Evolutionary conservation across 1,140 invertebrate species (phyloP), one percentile per base, ranked within the genome.

Genomic region (Anthonomus grandis): DNA sequence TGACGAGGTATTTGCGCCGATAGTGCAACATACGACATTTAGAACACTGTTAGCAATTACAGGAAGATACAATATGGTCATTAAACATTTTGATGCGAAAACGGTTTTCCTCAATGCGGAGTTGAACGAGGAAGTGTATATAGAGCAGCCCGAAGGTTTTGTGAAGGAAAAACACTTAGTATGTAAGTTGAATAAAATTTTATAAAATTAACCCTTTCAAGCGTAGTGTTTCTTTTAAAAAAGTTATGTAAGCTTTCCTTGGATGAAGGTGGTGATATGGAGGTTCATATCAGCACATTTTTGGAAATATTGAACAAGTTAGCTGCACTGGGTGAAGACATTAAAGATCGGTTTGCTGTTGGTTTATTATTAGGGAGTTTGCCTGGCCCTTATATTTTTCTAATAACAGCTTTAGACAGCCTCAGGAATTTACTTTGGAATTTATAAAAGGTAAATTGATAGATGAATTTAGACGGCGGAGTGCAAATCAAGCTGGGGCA

Each of bases 1-100:
- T 50, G 41, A 59, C 5, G 72, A 73, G 31, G 62, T 65, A 12
- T 71, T 57, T 47, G 56, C 49, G 8, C 49, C 71, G 59, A 68
- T 69, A 2, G 53, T 67, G 36, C 55, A 64, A 49, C 57, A 44
- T 64, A 31, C 47, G 12, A 49, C 50, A 15, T 37, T 63, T 3
- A 36, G 59, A 45, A 37, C 21, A 18, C 21, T 52, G 18, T 38
- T 63, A 38, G 37, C 59, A 25, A n/a, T 60, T 5, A 54, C 57
- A 23, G 46, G 38, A 9, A 6, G 49, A 24, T 8, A 54, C 6
- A 41, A 39, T 5, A 39, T 39, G 15, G 8, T 10, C 6, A 17
- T 39, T 9, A 39, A 6, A 39, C 37, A 39, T 5, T 39, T 39
- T 15, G 37, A 39, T 17, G 8, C 15, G 6, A 39, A 6, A 17